phyloP scores from a whole-genome alignment of 2,797 vertebrate genomes.

The Cossypha dichroa region DNA sequence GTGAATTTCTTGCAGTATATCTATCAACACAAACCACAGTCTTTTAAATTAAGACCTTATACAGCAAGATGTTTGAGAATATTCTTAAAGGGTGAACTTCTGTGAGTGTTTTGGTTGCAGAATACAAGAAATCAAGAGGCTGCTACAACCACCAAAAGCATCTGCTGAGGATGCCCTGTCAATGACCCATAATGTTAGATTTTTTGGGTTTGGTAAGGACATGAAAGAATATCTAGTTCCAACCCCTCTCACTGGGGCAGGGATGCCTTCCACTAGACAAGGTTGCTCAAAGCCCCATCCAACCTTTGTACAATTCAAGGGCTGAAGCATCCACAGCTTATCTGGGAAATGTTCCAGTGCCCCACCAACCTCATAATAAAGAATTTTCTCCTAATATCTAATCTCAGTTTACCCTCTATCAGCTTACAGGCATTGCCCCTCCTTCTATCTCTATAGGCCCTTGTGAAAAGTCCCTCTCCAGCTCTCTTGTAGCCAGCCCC shows the following conservation, averaged over 20 bases:
- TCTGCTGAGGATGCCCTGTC: not conserved
- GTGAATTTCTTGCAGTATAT: not conserved
- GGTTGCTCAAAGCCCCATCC: not conserved
- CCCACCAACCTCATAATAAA: not conserved
- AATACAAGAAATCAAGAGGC: not conserved
- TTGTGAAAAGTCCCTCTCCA: not conserved
- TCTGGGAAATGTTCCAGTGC: not conserved
- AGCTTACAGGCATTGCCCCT: not conserved
- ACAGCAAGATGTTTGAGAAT: not conserved
- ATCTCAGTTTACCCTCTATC: rapidly evolving
- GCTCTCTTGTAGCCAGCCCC: not conserved
- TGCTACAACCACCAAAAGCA: not conserved
- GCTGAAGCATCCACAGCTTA: not conserved
- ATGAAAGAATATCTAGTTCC: not conserved
- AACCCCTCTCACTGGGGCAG: not conserved
- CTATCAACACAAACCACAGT: not conserved
- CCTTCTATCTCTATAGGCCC: not conserved
- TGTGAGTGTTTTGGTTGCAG: not conserved
- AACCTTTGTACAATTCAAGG: not conserved
- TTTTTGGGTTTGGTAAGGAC: not conserved
- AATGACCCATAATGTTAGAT: not conserved
- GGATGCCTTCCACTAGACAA: not conserved
- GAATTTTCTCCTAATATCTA: not conserved
- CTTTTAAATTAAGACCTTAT: not conserved
- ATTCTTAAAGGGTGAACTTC: not conserved